Evolutionary conservation across 1,140 invertebrate genomes (phyloP).

Genomic region (Phymorhynchus buccinoides): DNA sequence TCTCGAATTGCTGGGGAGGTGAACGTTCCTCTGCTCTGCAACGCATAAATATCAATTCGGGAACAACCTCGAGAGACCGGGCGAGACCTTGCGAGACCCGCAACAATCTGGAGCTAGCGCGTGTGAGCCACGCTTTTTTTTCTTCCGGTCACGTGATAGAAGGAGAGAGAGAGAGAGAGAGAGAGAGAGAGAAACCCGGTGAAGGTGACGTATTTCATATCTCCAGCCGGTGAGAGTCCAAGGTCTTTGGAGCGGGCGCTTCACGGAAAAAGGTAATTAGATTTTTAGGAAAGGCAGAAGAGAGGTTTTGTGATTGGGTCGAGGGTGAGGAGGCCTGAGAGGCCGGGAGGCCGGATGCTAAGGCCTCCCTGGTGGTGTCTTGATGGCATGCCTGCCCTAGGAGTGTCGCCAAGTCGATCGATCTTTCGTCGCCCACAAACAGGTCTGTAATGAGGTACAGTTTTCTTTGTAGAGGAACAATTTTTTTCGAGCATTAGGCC

Average conservation of each 20-base stretch:
- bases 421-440: too few species aligned
- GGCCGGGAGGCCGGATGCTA: not conserved
- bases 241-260: not conserved
- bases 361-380: not conserved
- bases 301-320: not conserved
- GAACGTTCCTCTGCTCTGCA: not conserved
- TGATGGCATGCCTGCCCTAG: not conserved
- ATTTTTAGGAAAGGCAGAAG: not conserved
- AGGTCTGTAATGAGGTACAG: too few species aligned
- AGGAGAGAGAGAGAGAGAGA: too few species aligned
- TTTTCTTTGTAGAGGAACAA: too few species aligned
- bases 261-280: not conserved
- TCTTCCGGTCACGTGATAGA: not conserved
- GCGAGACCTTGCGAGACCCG: conserved; percentile 9
- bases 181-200: too few species aligned
- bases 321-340: not conserved
- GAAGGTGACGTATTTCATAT: conserved; percentile 12
- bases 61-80: not conserved
- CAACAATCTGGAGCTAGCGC: not conserved
- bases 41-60: conserved; percentile 7
- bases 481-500: too few species aligned
- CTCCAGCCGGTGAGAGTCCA: not conserved
- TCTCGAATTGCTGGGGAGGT: conserved; percentile 1
- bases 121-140: not conserved
- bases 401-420: not conserved